Evolutionary conservation across 2,113 vertebrate genomes (phyloP).

Genomic region (Carassius auratus): DNA sequence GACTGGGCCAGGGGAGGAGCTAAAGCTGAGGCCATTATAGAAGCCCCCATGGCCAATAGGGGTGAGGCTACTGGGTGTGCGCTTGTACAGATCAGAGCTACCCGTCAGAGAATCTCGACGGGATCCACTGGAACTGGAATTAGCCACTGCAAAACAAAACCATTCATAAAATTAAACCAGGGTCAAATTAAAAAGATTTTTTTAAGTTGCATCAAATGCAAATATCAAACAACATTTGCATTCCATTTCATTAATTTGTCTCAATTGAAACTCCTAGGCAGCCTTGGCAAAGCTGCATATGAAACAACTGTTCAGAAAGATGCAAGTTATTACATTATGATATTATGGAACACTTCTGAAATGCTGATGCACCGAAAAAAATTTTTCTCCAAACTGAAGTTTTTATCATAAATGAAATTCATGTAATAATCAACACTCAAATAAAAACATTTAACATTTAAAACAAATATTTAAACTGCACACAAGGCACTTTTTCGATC

Average conservation of each 20-base stretch:
- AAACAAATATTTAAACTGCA: neutral
- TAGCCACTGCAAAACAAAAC: conserved; percentile 83
- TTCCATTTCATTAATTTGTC: neutral
- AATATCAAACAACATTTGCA: neutral
- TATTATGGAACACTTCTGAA: no score
- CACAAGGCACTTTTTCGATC: neutral
- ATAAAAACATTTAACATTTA: no score
- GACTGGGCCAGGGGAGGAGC: conserved; percentile 96
- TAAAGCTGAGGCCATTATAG: conserved; percentile 97
- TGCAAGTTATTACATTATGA: neutral
- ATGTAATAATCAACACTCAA: no score
- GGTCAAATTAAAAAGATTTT: neutral
- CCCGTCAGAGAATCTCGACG: conserved; percentile 96
- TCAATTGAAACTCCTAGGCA: conserved; percentile 79
- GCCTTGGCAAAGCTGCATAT: conserved; percentile 42
- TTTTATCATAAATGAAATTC: no score
- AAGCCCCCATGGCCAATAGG: conserved; percentile 97
- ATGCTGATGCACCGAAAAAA: no score
- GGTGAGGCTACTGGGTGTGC: conserved; percentile 94
- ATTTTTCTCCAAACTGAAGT: no score
- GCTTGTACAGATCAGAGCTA: conserved; percentile 97
- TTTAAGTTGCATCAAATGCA: no score
- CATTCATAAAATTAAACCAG: conserved; percentile 64
- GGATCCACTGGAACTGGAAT: conserved; percentile 94
- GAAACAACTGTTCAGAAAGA: neutral